These are phyloP conservation scores for Musca vetustissima DNA, from an alignment of 1,140 invertebrate species.

Conservation along the genomic window DNA sequence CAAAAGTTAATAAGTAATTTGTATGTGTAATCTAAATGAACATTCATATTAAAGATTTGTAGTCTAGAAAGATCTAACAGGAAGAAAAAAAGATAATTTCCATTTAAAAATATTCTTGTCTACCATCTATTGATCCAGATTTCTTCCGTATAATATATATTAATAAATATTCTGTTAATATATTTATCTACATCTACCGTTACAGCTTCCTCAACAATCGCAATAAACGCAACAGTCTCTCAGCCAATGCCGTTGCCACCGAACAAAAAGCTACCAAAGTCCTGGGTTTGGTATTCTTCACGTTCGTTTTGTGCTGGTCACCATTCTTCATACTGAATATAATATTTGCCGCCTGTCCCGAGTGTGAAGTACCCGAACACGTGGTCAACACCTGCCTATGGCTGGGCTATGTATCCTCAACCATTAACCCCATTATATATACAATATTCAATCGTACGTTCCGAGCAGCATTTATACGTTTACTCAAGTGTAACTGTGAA, in stretches of 20 bases:
- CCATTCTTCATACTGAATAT: conserved; percentile 89
- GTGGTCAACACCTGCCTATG: conserved; percentile 76
- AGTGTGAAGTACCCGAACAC: conserved; percentile 67
- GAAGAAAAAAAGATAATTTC: no score
- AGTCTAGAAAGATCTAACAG: no score
- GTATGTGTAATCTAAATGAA: no score
- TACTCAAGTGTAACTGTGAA: conserved; percentile 74
- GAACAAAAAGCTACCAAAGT: conserved; percentile 83
- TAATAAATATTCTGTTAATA: no score
- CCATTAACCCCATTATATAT: conserved; percentile 84
- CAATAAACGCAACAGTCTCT: conserved; percentile 66
- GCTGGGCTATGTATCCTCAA: conserved; percentile 87
- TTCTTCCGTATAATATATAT: no score
- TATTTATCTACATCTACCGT: not conserved
- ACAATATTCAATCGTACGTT: conserved; percentile 89
- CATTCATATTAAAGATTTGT: no score
- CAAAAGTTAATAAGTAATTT: no score
- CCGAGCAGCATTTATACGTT: conserved; percentile 77
- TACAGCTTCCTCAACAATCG: conserved; percentile 67
- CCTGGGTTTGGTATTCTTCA: conserved; percentile 84
- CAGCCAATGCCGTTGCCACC: conserved; percentile 76
- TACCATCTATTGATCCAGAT: no score
- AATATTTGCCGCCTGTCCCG: conserved; percentile 73
- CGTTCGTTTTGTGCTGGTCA: conserved; percentile 87
- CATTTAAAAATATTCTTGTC: no score